Base-by-base conservation (phyloP, 2,797 vertebrate genomes). In the Paramormyrops hopkinsi region DNA sequence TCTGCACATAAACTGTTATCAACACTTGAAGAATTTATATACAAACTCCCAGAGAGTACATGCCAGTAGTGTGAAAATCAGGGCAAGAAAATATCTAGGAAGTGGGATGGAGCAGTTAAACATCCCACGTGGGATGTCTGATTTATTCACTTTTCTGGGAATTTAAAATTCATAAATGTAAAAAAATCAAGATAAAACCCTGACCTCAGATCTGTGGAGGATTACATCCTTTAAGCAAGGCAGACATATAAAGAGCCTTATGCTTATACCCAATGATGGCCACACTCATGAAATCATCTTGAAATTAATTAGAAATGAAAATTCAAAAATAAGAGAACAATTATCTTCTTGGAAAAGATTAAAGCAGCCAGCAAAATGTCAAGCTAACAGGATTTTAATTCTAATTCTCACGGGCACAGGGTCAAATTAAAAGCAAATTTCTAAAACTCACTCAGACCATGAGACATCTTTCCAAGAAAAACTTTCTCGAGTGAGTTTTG, bases 1-100 rank as follows among this genome's bases (percentile, higher is more conserved):
- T 88, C 73, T 88, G 88, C 48, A 56, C 73, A 84, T 89, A 62
- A 89, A 84, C 41, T 5, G 29, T 19, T n/a, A 56, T 44, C 11
- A 37, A 62, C 41, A 82, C 54, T 89, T 46, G 25, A 84, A 48
- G 51, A 65, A 54, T 62, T 17, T 85, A 33, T 56, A 83, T 8
- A 59, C 88, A 89, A 65, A 85, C 59, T 85, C 41, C 44, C n/a
- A 83, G 44, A 62, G 46, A 53, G 56, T 84, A 37, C 41, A 3
- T 76, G 46, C n/a, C 76, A 19, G 33, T 6, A 44, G 22, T 29
- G 37, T 50, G n/a, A 44, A 73, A 59, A 44, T 1, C 7, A 25
- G 29, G 54, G 14, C 4, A 44, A 19, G 51, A 87, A 44, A 25
- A 53, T 11, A 87, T 22, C 33, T 7, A 41, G 69, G 69, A 6